phyloP scores from a whole-genome alignment of 2,888 invertebrate species.

The Drosophila affinis region DNA sequence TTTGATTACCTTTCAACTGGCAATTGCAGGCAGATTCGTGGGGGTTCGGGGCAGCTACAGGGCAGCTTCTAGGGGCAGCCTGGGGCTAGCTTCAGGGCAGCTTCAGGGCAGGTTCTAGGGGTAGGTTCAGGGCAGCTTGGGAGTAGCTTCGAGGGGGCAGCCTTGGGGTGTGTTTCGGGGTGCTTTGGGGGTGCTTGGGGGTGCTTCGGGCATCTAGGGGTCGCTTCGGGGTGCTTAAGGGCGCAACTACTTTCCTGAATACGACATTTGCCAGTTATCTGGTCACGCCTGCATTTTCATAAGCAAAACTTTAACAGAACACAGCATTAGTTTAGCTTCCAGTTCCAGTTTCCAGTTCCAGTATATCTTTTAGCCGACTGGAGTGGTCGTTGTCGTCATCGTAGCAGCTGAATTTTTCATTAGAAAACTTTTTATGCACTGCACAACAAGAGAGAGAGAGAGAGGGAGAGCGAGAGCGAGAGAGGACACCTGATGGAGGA shows the following conservation, averaged over 20 bases:
- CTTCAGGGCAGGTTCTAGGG: constrained; percentile 12
- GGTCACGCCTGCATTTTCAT: constrained; percentile 46
- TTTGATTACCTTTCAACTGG: constrained; percentile 40
- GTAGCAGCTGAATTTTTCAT: constrained; percentile 63
- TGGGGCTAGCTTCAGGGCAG: not conserved
- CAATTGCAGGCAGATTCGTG: constrained; percentile 28
- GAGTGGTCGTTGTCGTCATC: constrained; percentile 8
- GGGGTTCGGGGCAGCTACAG: too few species aligned
- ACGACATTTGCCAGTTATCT: constrained; percentile 26
- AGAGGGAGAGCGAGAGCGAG: not conserved
- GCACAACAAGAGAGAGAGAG: not conserved
- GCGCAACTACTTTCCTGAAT: constrained; percentile 14
- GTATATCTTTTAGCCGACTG: not conserved
- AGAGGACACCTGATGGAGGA: constrained; percentile 43
- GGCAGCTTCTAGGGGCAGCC: constrained; percentile 5
- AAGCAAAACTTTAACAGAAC: constrained; percentile 47
- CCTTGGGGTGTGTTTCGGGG: not conserved
- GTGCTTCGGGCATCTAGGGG: too few species aligned
- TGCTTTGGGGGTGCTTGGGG: too few species aligned
- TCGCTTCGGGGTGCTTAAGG: constrained; percentile 6
- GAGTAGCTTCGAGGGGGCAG: too few species aligned
- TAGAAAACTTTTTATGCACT: constrained; percentile 55
- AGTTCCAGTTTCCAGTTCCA: not conserved
- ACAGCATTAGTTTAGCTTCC: constrained; percentile 30
- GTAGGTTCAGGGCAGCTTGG: constrained; percentile 8